These are phyloP conservation scores for Cinclus cinclus DNA, from an alignment of 2,113 vertebrate species.

Conservation along the genomic window DNA sequence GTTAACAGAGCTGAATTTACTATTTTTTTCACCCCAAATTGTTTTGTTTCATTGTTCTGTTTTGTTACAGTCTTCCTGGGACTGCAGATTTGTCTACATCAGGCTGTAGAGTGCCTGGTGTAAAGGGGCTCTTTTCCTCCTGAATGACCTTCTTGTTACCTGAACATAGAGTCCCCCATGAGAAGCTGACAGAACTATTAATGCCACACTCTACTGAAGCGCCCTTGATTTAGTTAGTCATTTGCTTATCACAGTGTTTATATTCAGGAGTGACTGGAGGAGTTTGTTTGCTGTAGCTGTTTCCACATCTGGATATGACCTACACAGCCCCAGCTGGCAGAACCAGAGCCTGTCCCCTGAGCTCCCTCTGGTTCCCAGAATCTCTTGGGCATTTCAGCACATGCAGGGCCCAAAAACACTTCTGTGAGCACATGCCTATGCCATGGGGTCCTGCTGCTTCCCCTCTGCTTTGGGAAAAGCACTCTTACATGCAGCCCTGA, in stretches of 20 bases:
- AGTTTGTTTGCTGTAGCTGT: neutral
- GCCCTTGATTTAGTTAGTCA: neutral
- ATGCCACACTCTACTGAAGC: neutral
- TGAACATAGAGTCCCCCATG: neutral
- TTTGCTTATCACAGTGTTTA: neutral
- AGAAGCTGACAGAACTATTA: neutral
- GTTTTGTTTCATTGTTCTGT: neutral
- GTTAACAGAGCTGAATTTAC: neutral
- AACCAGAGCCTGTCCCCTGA: neutral
- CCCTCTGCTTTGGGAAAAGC: neutral
- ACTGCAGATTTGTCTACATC: neutral
- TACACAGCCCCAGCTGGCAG: neutral
- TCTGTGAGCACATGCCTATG: rapidly evolving
- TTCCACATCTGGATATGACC: neutral
- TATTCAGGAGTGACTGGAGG: neutral
- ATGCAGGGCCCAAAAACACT: neutral
- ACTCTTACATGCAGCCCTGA: neutral
- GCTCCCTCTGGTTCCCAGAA: neutral
- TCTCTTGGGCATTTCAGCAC: neutral
- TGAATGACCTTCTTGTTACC: neutral
- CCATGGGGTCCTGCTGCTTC: neutral
- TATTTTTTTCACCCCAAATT: neutral
- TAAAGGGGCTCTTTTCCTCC: neutral
- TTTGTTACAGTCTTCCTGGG: neutral
- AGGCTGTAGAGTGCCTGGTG: neutral